Conservation (phyloP, 2,797 vertebrate species). For the Sus cebifrons region DNA sequence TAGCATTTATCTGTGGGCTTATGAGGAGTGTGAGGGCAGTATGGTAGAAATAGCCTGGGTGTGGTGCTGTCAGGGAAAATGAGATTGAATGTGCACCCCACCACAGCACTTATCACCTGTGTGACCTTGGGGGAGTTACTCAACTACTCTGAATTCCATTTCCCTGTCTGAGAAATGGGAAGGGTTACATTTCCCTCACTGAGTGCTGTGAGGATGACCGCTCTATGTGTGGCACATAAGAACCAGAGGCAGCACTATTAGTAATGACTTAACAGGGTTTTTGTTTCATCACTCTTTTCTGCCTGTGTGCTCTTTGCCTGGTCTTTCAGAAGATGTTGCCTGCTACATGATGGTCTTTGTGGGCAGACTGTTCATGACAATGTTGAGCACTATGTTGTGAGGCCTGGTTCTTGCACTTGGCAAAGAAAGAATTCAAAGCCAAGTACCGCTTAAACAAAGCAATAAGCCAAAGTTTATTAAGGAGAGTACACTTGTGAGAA, state of each 20-base stretch:
- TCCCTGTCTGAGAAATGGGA: neutral
- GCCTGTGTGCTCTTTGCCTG: neutral
- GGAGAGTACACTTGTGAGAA: no score
- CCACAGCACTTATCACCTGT: neutral
- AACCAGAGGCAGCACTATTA: neutral
- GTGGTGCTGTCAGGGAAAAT: neutral
- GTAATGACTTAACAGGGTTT: neutral
- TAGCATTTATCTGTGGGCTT: neutral
- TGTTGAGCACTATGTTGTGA: no score
- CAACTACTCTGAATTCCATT: neutral
- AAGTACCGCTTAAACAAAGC: no score
- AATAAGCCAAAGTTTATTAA: no score
- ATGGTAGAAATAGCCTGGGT: neutral
- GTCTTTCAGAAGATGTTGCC: neutral
- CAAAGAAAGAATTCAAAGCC: no score
- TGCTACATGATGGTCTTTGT: neutral
- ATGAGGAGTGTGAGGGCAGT: neutral
- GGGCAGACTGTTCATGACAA: neutral
- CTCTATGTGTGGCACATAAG: rapidly evolving
- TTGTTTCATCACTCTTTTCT: neutral
- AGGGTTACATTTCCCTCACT: neutral
- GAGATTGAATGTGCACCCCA: neutral
- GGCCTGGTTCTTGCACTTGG: no score
- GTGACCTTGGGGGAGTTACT: neutral
- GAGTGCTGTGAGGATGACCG: neutral